These are phyloP conservation scores for Plusia festucae DNA, from an alignment of 2,888 invertebrate genomes.

Conservation along the genomic window DNA sequence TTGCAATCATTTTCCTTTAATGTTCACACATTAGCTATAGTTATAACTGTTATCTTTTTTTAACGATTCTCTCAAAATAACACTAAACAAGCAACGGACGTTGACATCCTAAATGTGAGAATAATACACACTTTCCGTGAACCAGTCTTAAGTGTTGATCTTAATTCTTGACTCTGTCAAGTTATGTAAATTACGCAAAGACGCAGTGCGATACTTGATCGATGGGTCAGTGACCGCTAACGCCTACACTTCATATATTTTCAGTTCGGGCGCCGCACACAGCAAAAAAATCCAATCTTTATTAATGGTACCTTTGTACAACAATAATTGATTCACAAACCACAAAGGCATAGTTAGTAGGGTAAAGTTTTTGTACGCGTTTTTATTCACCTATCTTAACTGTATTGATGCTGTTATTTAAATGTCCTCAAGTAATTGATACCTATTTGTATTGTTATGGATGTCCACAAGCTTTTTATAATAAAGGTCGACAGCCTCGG, in stretches of 20 bases:
- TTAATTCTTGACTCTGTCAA: conserved; percentile 81
- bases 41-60: conserved; percentile 2
- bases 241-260: conserved; percentile 72
- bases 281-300: conserved; percentile 62
- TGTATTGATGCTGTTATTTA: conserved; percentile 68
- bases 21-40: conserved; percentile 1
- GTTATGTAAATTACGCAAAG: conserved; percentile 87
- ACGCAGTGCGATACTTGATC: conserved; percentile 81
- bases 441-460: conserved; percentile 76
- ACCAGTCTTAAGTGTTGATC: conserved; percentile 82
- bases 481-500: conserved; percentile 76
- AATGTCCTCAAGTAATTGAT: conserved; percentile 76
- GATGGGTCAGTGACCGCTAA: conserved; percentile 81
- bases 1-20: background rate
- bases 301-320: conserved; percentile 65
- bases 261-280: conserved; percentile 67
- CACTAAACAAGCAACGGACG: conserved; percentile 59
- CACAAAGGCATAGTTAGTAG: conserved; percentile 57
- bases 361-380: conserved; percentile 63
- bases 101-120: conserved; percentile 69
- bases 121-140: conserved; percentile 75
- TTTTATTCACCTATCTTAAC: conserved; percentile 68
- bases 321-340: conserved; percentile 56
- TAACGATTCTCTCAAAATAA: conserved; percentile 20
- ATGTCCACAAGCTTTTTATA: conserved; percentile 71